Conservation (phyloP, 1,140 invertebrate genomes). For the Tachypleus tridentatus region DNA sequence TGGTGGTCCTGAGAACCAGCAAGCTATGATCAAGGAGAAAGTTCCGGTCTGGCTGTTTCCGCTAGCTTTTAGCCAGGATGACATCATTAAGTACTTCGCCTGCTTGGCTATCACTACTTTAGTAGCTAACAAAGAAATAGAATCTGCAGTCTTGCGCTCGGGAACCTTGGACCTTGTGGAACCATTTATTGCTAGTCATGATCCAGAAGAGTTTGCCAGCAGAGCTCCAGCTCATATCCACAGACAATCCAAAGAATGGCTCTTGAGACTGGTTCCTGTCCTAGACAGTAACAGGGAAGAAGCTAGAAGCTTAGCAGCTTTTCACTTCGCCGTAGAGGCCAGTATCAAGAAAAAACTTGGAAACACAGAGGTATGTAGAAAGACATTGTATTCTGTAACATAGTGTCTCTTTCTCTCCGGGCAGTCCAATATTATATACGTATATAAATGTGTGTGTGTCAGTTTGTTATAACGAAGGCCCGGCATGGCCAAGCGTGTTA, state of each 20-base stretch:
- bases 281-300: conserved; percentile 92
- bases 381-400: background rate
- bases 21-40: conserved; percentile 91
- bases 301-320: conserved; percentile 89
- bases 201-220: conserved; percentile 87
- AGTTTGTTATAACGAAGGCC: too few species aligned
- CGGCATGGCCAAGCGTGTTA: too few species aligned
- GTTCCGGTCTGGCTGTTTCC: conserved; percentile 98
- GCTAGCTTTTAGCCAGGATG: conserved; percentile 88
- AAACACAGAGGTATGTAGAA: conserved; percentile 53
- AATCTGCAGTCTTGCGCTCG: conserved; percentile 87
- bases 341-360: conserved; percentile 94
- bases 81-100: conserved; percentile 96
- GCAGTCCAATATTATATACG: too few species aligned
- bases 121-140: conserved; percentile 96
- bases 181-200: conserved; percentile 86
- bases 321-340: conserved; percentile 99
- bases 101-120: conserved; percentile 93
- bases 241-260: conserved; percentile 92
- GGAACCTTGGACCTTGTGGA: conserved; percentile 91
- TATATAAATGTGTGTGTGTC: too few species aligned
- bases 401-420: too few species aligned
- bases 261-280: conserved; percentile 85
- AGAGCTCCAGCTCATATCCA: conserved; percentile 78
- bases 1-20: conserved; percentile 92